These are phyloP conservation scores for Ispidina picta DNA, from an alignment of 2,797 vertebrate genomes.

Conservation along the genomic window DNA sequence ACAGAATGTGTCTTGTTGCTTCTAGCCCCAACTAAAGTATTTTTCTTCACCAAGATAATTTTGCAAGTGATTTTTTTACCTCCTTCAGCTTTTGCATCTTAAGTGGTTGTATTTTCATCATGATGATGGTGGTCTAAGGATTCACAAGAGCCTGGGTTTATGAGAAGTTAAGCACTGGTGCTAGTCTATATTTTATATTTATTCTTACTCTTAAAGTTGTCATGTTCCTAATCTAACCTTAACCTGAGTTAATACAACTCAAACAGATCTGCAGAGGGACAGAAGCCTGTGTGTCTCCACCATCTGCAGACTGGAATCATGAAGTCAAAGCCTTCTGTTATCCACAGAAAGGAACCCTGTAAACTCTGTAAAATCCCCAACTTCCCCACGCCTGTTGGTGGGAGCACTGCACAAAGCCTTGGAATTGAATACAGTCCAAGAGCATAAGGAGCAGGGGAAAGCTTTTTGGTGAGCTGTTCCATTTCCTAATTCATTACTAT, in stretches of 20 bases:
- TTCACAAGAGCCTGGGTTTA: background rate
- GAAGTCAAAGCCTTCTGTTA: background rate
- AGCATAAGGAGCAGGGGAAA: conserved; percentile 25
- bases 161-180: background rate
- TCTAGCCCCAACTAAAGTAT: background rate
- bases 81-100: background rate
- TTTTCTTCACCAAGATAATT: background rate
- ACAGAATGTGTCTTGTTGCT: background rate
- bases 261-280: background rate
- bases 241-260: background rate
- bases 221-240: background rate
- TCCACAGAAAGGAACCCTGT: background rate
- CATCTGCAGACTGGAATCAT: background rate
- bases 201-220: background rate
- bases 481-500: background rate
- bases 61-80: background rate
- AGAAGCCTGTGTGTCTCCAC: background rate
- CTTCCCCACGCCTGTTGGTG: background rate
- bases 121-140: background rate
- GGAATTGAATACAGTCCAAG: background rate
- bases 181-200: background rate
- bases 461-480: conserved; percentile 9
- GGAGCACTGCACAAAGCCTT: background rate
- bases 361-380: background rate
- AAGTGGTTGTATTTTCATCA: background rate